Evolutionary conservation across 2,113 vertebrate species (phyloP).

Genomic region (Ctenomys sociabilis): DNA sequence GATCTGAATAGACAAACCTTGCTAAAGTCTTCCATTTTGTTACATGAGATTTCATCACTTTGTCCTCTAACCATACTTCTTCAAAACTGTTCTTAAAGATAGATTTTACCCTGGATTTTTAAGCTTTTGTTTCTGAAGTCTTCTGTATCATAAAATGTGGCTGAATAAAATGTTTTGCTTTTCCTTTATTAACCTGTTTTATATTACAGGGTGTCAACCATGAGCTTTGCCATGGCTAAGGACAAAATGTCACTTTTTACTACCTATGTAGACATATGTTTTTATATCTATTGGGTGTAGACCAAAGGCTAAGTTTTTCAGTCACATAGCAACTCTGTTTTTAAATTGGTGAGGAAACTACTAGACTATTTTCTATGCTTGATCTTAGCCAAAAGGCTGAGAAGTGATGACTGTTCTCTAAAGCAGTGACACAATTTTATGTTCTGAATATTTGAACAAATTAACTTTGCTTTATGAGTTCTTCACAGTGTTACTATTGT

Average conservation of each 20-base stretch:
- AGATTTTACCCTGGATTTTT: not conserved
- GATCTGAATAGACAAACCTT: not conserved
- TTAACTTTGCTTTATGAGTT: not conserved
- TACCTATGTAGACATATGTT: not conserved
- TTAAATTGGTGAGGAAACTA: not conserved
- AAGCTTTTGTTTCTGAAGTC: not conserved
- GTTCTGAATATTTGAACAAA: not conserved
- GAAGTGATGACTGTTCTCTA: not conserved
- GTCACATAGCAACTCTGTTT: not conserved
- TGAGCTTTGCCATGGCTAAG: not conserved
- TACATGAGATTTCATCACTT: not conserved
- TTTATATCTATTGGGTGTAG: slow-evolving; percentile 15
- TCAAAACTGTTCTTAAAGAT: not conserved
- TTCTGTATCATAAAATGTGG: not conserved
- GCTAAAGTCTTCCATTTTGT: not conserved
- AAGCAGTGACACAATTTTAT: not conserved
- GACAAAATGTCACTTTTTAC: not conserved
- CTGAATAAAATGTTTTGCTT: not conserved
- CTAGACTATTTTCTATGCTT: not conserved
- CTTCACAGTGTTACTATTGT: not conserved
- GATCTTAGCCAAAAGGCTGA: too few relatives aligned
- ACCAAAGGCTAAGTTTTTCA: not conserved
- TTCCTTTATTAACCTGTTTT: not conserved
- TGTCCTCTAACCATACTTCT: not conserved
- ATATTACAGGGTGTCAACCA: not conserved